Evolutionary conservation across 2,888 invertebrate species (phyloP).

Genomic region (Drosophila maculinotata): DNA sequence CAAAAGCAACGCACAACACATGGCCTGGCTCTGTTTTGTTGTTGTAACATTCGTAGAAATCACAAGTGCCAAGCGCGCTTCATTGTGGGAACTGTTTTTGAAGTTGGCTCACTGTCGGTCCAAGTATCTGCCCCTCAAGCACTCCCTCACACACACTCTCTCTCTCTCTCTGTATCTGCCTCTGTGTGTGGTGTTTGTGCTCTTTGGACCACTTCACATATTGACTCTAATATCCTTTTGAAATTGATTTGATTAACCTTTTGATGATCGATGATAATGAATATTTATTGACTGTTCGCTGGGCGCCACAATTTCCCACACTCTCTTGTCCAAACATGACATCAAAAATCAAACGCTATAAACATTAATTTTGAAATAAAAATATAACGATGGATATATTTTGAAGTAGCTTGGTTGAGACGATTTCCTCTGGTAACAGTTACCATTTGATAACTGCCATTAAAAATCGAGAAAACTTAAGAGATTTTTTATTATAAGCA

Average conservation of each 20-base stretch:
- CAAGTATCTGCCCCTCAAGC: slow-evolving; percentile 42
- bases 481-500: slow-evolving; percentile 62
- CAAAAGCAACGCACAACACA: slow-evolving; percentile 27
- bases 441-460: slow-evolving; percentile 68
- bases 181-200: slow-evolving; percentile 12
- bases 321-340: slow-evolving; percentile 60
- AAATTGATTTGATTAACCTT: slow-evolving; percentile 73
- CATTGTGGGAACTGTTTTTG: slow-evolving; percentile 81
- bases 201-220: slow-evolving; percentile 55
- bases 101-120: slow-evolving; percentile 57
- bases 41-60: slow-evolving; percentile 80
- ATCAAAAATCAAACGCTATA: slow-evolving; percentile 46
- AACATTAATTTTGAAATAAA: slow-evolving; percentile 51
- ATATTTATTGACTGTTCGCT: slow-evolving; percentile 70
- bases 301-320: slow-evolving; percentile 69
- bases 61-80: slow-evolving; percentile 81
- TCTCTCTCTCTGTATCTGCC: background rate
- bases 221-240: slow-evolving; percentile 72
- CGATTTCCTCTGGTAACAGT: slow-evolving; percentile 60
- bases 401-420: slow-evolving; percentile 38
- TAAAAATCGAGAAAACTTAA: slow-evolving; percentile 57
- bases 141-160: slow-evolving; percentile 28
- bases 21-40: slow-evolving; percentile 49
- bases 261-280: slow-evolving; percentile 75
- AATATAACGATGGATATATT: slow-evolving; percentile 48